A percentile compares a stretch with the other conserved stretches of the same genome.
Evolutionary conservation across 2,888 invertebrate genomes (phyloP).

Genomic region (Philereme vetulata): DNA sequence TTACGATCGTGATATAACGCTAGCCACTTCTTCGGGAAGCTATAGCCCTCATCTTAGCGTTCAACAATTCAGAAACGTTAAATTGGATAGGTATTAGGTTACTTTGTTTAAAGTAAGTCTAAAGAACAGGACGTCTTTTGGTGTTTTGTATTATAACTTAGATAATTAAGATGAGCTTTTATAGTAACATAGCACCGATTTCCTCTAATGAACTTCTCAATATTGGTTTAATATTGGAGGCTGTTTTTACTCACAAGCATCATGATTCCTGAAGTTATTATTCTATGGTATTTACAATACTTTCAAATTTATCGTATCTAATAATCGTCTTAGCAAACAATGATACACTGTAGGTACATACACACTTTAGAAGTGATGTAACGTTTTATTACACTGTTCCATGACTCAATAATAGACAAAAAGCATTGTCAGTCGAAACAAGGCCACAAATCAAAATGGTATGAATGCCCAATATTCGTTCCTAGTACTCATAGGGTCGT

Average conservation of each 20-base stretch:
- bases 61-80: constrained; percentile 42
- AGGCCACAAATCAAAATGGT: constrained; percentile 33
- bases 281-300: too few relatives aligned
- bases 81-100: constrained; percentile 41
- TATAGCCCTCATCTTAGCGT: constrained; percentile 34
- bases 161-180: constrained; percentile 30
- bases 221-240: too few relatives aligned
- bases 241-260: too few relatives aligned
- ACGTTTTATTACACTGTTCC: too few relatives aligned
- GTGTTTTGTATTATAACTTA: constrained; percentile 30
- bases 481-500: constrained; percentile 36
- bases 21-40: background rate
- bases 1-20: background rate
- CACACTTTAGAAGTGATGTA: too few relatives aligned
- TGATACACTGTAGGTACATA: too few relatives aligned
- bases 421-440: constrained; percentile 28
- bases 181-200: constrained; percentile 18
- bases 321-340: too few relatives aligned
- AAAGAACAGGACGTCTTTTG: constrained; percentile 26
- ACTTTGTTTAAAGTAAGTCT: constrained; percentile 32
- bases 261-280: too few relatives aligned
- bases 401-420: constrained; percentile 2
- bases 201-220: too few relatives aligned
- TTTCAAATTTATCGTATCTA: too few relatives aligned
- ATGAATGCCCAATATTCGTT: constrained; percentile 35